Conservation (phyloP, 2,113 vertebrate genomes). For the Dasyornis broadbenti region DNA sequence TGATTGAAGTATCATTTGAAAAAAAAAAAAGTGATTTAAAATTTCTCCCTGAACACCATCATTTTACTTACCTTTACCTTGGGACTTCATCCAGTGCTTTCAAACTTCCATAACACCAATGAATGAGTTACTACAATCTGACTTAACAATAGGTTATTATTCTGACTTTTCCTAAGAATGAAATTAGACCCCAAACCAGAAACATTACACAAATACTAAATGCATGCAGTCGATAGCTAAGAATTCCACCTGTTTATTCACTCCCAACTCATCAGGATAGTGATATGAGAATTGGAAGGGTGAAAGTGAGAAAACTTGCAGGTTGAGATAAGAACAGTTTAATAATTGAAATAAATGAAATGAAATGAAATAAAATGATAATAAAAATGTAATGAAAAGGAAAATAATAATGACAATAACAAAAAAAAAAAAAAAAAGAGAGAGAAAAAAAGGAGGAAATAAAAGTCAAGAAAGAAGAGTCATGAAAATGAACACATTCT, state of each 20-base stretch:
- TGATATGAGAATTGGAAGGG: not conserved
- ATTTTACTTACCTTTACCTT: not conserved
- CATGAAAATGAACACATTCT: not conserved
- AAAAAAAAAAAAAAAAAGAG: too few relatives aligned
- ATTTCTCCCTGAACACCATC: not conserved
- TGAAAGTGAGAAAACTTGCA: not conserved
- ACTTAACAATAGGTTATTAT: not conserved
- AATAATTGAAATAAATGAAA: not conserved
- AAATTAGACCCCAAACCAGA: not conserved
- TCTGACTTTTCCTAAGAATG: not conserved
- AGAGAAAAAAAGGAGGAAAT: not conserved
- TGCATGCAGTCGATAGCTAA: not conserved
- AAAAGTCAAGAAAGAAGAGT: not conserved
- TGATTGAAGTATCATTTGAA: not conserved
- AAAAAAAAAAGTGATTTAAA: not conserved
- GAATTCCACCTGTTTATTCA: not conserved
- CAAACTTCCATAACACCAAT: not conserved
- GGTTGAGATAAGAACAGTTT: not conserved
- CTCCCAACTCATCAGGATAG: not conserved
- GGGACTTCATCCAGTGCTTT: not conserved
- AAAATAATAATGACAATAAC: not conserved
- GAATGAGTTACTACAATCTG: not conserved
- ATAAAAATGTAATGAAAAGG: not conserved
- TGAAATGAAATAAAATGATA: not conserved
- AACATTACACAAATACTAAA: not conserved